Base-by-base conservation (phyloP, 1,140 invertebrate species). In the Melitaea cinxia region DNA sequence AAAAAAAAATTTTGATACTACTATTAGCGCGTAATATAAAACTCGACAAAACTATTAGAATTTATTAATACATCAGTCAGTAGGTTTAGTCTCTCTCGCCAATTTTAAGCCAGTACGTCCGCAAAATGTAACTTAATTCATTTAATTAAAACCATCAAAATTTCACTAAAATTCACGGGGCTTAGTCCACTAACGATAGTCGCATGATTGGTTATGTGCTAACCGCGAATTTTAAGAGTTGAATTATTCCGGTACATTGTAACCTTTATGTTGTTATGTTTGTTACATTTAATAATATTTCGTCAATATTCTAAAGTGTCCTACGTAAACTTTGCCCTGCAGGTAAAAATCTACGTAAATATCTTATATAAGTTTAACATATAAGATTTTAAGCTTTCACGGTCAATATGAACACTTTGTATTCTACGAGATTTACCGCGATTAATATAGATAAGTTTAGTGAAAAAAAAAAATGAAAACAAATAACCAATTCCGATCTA, bases 141-240 rank as follows among this genome's bases (percentile, higher is more conserved):
- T 45, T 45, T 45, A 45, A 45, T 45, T 45, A 45, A 45, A 45
- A 19, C 39, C 39, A 45, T 45, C 24, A 30, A 54, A 62, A 62
- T 54, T 23, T 21, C 30, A 39, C 47, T 57, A 59, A 65, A 58
- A 59, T 59, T 50, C 37, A 42, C 45, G 56, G 52, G 49, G 56
- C 55, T 58, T 59, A 65, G 39, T 49, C 56, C 35, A 49, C 50
- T 65, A 59, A 65, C 56, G 63, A 33, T 39, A 15, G 17, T 30
- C 63, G 50, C 49, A 65, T 59, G 56, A 65, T 65, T 59, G 63
- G 56, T 54, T 65, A 65, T 53, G 37, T 35, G 28, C 49, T 56
- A 26, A 65, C 63, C 56, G 42, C 55, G 52, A 55, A 65, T 65
- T 65, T 65, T 59, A 49, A 45, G 63, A 49, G 53, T 56, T 55